Conservation (phyloP, 2,113 vertebrate genomes). For the Litocranius walleri region DNA sequence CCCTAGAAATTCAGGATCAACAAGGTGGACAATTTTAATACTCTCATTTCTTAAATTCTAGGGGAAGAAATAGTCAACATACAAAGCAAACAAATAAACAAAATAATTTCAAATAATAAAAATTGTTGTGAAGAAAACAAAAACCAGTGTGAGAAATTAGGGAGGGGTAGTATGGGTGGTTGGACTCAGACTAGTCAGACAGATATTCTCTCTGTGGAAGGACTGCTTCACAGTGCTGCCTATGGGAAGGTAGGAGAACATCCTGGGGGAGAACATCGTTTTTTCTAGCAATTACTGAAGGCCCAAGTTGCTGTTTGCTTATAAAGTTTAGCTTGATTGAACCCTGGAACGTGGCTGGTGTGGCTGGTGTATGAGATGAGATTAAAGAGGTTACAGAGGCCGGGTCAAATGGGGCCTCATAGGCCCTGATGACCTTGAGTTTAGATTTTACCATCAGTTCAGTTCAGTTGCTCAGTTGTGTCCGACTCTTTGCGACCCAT, state of each 20-base stretch:
- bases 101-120: neutral
- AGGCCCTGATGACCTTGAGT: neutral
- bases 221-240: neutral
- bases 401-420: neutral
- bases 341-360: neutral
- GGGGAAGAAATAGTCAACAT: neutral
- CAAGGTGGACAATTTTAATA: neutral
- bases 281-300: neutral
- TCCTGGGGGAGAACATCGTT: neutral
- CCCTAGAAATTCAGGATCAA: neutral
- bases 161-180: too few relatives aligned
- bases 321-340: neutral
- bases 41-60: neutral
- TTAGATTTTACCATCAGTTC: neutral
- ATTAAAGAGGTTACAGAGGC: neutral
- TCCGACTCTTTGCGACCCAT: too few relatives aligned
- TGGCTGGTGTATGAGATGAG: neutral
- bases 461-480: too few relatives aligned
- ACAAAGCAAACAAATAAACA: neutral
- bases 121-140: neutral
- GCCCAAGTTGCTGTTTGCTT: neutral
- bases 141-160: neutral
- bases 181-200: neutral
- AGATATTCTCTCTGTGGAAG: neutral
- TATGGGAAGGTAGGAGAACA: neutral